Evolutionary conservation across 1,140 invertebrate species (phyloP), one percentile per base, ranked within the genome.

Genomic region (Scaptomyza pallida): DNA sequence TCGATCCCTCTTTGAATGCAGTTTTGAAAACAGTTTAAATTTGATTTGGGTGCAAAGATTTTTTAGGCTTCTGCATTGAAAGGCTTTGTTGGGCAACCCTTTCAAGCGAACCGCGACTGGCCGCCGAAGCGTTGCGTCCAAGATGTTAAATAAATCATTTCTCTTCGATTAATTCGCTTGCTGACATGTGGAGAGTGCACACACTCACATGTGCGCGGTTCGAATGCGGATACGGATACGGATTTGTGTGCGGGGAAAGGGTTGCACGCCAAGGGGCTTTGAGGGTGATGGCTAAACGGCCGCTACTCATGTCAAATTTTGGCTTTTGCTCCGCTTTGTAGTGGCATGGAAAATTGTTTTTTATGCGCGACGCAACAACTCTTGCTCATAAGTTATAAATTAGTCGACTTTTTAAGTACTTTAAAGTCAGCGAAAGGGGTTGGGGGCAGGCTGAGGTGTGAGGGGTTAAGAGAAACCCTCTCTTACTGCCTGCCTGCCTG

Each of bases 151-250:
- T 90, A 90, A 90, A 90, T 90, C 89, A 90, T 90, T 90, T 90
- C 89, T 90, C 89, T 86, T 86, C 89, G 89, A 90, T 90, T 90
- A 90, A 90, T 90, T 90, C 89, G 78, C 85, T 90, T 90, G 89
- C 89, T 89, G 89, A 90, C 89, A 90, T 90, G 89, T 90, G 79
- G 70, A 80, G 72, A 61, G 57, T 65, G 55, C 56, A 54, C 56
- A 62, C 57, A 63, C 35, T 62, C 44, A 65, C 50, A 65, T 69
- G 71, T 79, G 69, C 54, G 71, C 35, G 26, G 13, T 5, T 12
- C 5, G 10, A 6, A 10, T 45, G 3, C 15, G n/a, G 15, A 12
- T 45, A 4, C 16, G 55, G 37, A 13, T 41, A 12, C 30, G 19
- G 19, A 17, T 19, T 5, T 41, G 37, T 19, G 54, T 26, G 5